These are phyloP conservation scores for Popillia japonica DNA, from an alignment of 1,140 invertebrate genomes.

Conservation along the genomic window DNA sequence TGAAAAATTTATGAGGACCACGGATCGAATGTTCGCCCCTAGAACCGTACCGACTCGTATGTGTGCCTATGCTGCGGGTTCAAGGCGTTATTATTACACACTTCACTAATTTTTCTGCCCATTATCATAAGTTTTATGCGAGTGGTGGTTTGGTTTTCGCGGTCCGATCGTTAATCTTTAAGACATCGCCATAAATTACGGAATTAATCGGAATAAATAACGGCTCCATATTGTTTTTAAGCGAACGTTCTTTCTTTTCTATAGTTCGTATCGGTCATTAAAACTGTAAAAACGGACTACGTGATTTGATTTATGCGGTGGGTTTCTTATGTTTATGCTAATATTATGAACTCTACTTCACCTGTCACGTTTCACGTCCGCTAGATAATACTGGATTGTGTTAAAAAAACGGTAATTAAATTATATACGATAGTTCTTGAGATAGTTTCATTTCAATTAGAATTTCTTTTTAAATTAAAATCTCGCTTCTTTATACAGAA, in stretches of 20 bases:
- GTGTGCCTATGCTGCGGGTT: not conserved
- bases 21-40: conserved; percentile 36
- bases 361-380: no score
- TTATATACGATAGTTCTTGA: no score
- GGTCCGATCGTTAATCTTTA: not conserved
- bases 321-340: not conserved
- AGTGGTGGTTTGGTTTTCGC: conserved; percentile 8
- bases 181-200: conserved; percentile 13
- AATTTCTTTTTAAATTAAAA: not conserved
- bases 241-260: not conserved
- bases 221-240: conserved; percentile 5
- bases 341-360: not conserved
- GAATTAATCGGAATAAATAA: conserved; percentile 14
- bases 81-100: conserved; percentile 24
- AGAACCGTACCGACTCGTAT: not conserved
- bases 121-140: conserved; percentile 28
- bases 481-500: not conserved
- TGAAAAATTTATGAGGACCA: conserved; percentile 43
- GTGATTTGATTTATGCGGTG: not conserved
- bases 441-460: no score
- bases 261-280: not conserved
- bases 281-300: not conserved
- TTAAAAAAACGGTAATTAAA: no score
- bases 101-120: conserved; percentile 29
- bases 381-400: no score